Percentiles rank a stretch among this genome's conserved stretches.
These are phyloP conservation scores for Drosophila rubida DNA, from an alignment of 2,888 invertebrate species.

Conservation along the genomic window DNA sequence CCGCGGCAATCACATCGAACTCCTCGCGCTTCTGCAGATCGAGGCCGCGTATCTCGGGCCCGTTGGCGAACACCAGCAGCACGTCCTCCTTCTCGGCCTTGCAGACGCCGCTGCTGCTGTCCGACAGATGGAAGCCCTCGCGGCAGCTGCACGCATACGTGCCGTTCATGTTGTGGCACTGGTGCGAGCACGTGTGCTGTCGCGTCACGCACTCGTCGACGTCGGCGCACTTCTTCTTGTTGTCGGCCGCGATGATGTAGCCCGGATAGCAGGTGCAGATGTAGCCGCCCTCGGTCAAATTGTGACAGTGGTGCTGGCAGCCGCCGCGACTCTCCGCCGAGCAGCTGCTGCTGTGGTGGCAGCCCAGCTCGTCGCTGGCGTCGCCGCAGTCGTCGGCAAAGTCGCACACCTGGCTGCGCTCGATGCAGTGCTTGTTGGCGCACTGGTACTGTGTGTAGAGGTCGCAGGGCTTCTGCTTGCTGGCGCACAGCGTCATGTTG, in stretches of 20 bases:
- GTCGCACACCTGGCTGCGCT: constrained; percentile 92
- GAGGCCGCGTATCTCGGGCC: constrained; percentile 93
- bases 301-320: constrained; percentile 96
- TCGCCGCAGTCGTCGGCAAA: constrained; percentile 96
- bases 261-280: constrained; percentile 96
- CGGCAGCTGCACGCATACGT: constrained; percentile 94
- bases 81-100: constrained; percentile 89
- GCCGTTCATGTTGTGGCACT: constrained; percentile 96
- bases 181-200: constrained; percentile 95
- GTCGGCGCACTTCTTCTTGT: constrained; percentile 94
- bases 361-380: constrained; percentile 95
- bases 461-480: constrained; percentile 91
- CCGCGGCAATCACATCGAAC: constrained; percentile 91
- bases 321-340: constrained; percentile 89
- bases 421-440: constrained; percentile 94
- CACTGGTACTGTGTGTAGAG: constrained; percentile 93
- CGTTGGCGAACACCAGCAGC: constrained; percentile 91
- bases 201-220: constrained; percentile 95
- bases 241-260: constrained; percentile 91
- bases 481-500: constrained; percentile 94
- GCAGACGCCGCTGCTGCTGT: constrained; percentile 93
- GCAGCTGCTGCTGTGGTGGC: constrained; percentile 90
- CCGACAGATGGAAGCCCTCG: constrained; percentile 91
- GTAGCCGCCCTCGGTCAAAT: constrained; percentile 93
- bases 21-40: constrained; percentile 89